A percentile compares a stretch with the other conserved stretches of the same genome.
phyloP scores from a whole-genome alignment of 2,113 vertebrate species.

The Crotalus horridus region DNA sequence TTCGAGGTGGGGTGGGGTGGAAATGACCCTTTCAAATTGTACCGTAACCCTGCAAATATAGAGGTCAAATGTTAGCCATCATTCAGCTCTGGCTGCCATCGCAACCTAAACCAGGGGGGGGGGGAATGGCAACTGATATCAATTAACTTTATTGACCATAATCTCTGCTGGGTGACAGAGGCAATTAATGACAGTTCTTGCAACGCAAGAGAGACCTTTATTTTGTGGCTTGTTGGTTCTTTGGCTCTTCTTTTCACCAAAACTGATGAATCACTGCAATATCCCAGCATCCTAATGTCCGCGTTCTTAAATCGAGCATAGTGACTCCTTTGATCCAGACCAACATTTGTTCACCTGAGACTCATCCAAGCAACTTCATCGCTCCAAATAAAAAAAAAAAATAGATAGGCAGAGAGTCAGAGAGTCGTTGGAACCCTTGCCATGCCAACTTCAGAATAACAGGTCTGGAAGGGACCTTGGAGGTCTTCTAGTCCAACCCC shows the following conservation, averaged over 20 bases:
- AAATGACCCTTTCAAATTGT: not conserved
- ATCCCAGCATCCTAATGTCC: not conserved
- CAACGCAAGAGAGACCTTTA: not conserved
- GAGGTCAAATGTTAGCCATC: not conserved
- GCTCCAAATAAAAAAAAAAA: too few species aligned
- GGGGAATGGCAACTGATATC: too few species aligned
- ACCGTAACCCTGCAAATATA: not conserved
- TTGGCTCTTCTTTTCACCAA: not conserved
- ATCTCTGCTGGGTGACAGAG: not conserved
- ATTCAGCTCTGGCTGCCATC: not conserved
- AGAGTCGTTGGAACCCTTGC: too few species aligned
- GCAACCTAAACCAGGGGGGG: too few species aligned
- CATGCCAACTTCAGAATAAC: too few species aligned
- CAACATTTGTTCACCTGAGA: too few species aligned
- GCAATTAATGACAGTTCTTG: not conserved
- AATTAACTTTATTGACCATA: not conserved
- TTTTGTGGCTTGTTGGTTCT: not conserved
- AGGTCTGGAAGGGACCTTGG: too few species aligned
- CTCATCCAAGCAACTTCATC: too few species aligned
- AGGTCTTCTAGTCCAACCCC: too few species aligned
- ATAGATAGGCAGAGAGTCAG: too few species aligned
- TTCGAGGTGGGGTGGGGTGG: too few species aligned
- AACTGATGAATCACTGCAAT: not conserved
- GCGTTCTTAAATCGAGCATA: not conserved
- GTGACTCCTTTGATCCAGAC: not conserved